Evolutionary conservation across 1,140 invertebrate species (phyloP).

Genomic region (Luehdorfia chinensis): DNA sequence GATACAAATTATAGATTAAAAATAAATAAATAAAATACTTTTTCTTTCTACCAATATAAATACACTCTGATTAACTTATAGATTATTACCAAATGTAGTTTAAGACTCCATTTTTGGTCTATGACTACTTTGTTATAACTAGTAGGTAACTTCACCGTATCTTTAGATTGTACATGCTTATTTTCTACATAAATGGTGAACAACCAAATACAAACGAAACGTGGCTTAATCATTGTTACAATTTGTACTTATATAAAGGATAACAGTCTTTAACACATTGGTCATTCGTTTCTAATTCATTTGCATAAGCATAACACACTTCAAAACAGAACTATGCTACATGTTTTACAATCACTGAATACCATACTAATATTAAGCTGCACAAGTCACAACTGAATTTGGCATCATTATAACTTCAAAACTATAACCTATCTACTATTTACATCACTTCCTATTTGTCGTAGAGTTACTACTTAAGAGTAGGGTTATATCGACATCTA

Average conservation of each 20-base stretch:
- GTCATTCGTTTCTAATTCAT: constrained; percentile 42
- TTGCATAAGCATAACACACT: constrained; percentile 20
- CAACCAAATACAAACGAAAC: constrained; percentile 23
- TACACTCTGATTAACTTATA: constrained; percentile 47
- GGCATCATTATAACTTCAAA: constrained; percentile 2
- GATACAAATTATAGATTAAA: constrained; percentile 25
- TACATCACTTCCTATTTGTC: too few species aligned
- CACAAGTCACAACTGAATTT: neutral
- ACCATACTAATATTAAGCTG: neutral
- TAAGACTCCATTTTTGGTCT: constrained; percentile 19
- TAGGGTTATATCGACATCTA: too few species aligned
- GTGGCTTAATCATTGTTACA: constrained; percentile 26
- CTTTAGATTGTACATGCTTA: constrained; percentile 27
- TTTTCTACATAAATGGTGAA: constrained; percentile 2
- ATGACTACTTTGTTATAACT: constrained; percentile 23
- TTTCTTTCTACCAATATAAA: constrained; percentile 46
- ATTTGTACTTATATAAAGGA: constrained; percentile 64
- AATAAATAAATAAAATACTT: constrained; percentile 57
- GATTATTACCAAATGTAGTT: constrained; percentile 25
- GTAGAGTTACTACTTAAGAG: too few species aligned
- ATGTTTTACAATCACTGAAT: constrained; percentile 3
- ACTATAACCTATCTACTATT: too few species aligned
- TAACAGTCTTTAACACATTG: constrained; percentile 69
- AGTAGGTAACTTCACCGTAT: constrained; percentile 68
- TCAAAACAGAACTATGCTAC: constrained; percentile 25